These are phyloP conservation scores for Sylvietta virens DNA, from an alignment of 2,113 vertebrate species.

Conservation along the genomic window DNA sequence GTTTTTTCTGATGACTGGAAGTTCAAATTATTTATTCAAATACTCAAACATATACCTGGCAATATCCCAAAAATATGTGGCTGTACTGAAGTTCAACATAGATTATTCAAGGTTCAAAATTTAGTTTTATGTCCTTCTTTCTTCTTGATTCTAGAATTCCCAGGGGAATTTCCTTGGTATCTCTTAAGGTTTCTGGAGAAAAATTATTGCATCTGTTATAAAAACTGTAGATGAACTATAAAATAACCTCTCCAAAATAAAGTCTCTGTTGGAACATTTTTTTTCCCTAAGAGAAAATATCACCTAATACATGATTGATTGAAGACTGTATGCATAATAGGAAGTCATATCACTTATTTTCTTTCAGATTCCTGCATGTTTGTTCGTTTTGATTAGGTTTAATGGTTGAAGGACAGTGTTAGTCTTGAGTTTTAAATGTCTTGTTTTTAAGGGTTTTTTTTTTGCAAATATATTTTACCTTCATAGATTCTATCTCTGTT, in stretches of 20 bases:
- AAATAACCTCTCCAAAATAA: not conserved
- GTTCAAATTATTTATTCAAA: not conserved
- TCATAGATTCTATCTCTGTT: not conserved
- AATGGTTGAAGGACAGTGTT: not conserved
- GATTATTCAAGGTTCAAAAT: not conserved
- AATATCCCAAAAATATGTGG: not conserved
- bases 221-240: not conserved
- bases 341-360: not conserved
- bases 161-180: not conserved
- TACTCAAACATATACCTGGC: not conserved
- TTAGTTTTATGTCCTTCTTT: not conserved
- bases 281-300: not conserved
- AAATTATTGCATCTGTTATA: not conserved
- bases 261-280: not conserved
- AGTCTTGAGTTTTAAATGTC: not conserved
- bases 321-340: not conserved
- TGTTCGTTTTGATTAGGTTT: not conserved
- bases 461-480: rapidly evolving
- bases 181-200: not conserved
- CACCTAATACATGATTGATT: not conserved
- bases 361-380: not conserved
- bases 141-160: not conserved
- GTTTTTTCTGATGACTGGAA: not conserved
- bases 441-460: not conserved
- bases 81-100: not conserved